Conservation (phyloP, 1,140 invertebrate species). For the Stegodyphus dumicola region DNA sequence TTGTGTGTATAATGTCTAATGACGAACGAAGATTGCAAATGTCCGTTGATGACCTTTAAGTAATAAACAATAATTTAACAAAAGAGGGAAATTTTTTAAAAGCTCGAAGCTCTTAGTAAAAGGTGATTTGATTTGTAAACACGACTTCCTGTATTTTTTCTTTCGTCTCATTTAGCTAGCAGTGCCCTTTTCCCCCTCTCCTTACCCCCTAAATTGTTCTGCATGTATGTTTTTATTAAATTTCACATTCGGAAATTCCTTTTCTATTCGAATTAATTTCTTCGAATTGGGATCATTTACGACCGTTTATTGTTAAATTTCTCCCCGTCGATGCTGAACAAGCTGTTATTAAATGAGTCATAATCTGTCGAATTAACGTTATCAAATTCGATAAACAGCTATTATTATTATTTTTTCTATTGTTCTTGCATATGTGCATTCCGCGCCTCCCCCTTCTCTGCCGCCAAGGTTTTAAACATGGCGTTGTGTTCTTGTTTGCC, state of each 20-base stretch:
- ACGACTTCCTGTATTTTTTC: neutral
- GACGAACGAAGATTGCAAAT: too few species aligned
- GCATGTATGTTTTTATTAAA: conserved; percentile 47
- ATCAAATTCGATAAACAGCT: conserved; percentile 51
- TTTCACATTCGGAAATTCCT: conserved; percentile 21
- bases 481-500: neutral
- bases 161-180: too few species aligned
- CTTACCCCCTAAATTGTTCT: neutral
- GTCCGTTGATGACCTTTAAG: too few species aligned
- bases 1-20: too few species aligned
- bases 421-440: neutral
- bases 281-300: conserved; percentile 29
- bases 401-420: neutral
- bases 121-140: neutral
- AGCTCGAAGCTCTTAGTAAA: neutral
- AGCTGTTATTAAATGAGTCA: conserved; percentile 59
- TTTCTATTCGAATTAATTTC: conserved; percentile 50
- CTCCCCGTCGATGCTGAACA: conserved; percentile 9
- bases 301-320: conserved; percentile 52
- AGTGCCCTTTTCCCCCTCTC: too few species aligned
- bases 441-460: too few species aligned
- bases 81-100: neutral
- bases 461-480: neutral
- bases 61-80: neutral
- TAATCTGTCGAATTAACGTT: conserved; percentile 50